Evolutionary conservation across 2,797 vertebrate species (phyloP).

Genomic region (Sebastes variabilis): DNA sequence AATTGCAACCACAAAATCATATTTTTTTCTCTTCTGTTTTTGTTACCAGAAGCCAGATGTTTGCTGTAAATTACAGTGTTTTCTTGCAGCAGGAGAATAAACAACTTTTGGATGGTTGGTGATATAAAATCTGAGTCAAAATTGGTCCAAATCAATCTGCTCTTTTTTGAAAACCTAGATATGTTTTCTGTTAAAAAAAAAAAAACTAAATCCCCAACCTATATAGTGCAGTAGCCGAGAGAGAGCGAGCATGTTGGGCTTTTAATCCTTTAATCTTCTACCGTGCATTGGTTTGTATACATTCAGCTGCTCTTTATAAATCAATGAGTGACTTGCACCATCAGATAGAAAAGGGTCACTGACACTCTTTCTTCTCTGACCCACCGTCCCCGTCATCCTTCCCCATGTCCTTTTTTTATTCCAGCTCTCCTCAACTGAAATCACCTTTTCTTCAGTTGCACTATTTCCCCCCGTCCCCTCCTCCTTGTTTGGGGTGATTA

Average conservation of each 20-base stretch:
- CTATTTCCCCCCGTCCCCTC: constrained; percentile 26
- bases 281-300: constrained; percentile 3
- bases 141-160: not conserved
- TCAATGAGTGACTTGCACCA: constrained; percentile 13
- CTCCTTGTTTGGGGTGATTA: constrained; percentile 69
- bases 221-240: not conserved
- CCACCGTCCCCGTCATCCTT: not conserved
- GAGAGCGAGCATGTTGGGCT: not conserved
- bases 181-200: not conserved
- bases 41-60: constrained; percentile 6
- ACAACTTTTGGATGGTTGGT: not conserved
- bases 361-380: constrained; percentile 9
- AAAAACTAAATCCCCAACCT: not conserved
- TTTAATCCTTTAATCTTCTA: constrained; percentile 20
- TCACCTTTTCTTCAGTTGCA: constrained; percentile 33
- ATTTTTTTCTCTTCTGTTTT: not conserved
- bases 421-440: constrained; percentile 28
- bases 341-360: constrained; percentile 34
- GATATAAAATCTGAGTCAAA: not conserved
- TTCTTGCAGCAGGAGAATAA: not conserved
- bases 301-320: constrained; percentile 30
- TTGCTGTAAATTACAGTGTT: not conserved
- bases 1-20: not conserved
- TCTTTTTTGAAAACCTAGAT: not conserved
- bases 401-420: not conserved